Evolutionary conservation across 92 coral and sea anemone species (phyloP).

Genomic region (Meandrina meandrites): DNA sequence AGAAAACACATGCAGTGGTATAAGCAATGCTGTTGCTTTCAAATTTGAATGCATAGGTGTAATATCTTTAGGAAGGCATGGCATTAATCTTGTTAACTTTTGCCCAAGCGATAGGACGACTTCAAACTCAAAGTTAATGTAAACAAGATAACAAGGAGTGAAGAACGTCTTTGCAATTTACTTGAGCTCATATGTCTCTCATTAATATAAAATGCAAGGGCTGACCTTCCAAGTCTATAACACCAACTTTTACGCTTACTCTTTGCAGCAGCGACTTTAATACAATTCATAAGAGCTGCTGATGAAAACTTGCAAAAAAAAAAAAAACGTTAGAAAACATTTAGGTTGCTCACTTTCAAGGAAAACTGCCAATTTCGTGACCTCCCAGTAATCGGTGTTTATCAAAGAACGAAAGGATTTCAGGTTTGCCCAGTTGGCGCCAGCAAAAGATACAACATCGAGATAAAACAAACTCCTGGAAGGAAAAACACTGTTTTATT

Average conservation of each 20-base stretch:
- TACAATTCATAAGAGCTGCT: background rate
- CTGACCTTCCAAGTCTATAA: background rate
- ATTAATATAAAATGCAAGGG: background rate
- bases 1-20: background rate
- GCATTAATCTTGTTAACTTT: constrained; percentile 13
- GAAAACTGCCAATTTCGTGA: constrained; percentile 24
- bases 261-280: background rate
- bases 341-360: background rate
- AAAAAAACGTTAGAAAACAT: background rate
- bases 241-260: background rate
- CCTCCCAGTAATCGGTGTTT: constrained; percentile 21
- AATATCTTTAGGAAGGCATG: background rate
- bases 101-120: background rate
- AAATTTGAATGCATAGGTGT: background rate
- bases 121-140: constrained; percentile 21
- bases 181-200: constrained; percentile 6
- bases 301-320: background rate
- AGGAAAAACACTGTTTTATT: background rate
- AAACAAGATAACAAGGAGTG: constrained; percentile 47
- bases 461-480: constrained; percentile 12
- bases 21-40: background rate
- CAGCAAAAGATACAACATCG: constrained; percentile 20
- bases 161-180: constrained; percentile 9
- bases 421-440: constrained; percentile 40
- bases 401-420: constrained; percentile 19